Evolutionary conservation across 2,797 vertebrate species (phyloP).

Genomic region (Tympanoctomys barrerae): DNA sequence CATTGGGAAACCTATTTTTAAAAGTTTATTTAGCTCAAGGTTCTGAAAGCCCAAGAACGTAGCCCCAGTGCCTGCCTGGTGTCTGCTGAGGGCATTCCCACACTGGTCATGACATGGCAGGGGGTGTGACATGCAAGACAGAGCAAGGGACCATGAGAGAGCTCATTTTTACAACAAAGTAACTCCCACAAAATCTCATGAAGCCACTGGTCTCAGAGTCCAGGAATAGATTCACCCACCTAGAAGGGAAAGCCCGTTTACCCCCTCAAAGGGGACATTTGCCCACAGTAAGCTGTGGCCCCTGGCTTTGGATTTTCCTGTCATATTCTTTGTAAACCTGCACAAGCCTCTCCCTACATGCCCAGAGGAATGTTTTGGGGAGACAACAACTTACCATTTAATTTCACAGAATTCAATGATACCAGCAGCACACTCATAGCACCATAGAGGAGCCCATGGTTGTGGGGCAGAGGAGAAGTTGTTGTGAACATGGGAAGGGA

Average conservation of each 20-base stretch:
- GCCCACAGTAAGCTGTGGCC: neutral
- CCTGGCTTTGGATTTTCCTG: neutral
- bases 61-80: neutral
- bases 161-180: neutral
- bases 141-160: neutral
- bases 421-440: constrained; percentile 92
- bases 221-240: neutral
- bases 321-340: neutral
- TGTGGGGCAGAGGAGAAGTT: constrained; percentile 94
- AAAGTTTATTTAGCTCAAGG: neutral
- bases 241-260: neutral
- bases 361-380: neutral
- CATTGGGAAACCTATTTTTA: neutral
- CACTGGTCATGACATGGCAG: neutral
- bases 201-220: neutral
- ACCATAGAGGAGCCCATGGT: constrained; percentile 95
- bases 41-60: neutral
- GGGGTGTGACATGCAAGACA: too few relatives aligned
- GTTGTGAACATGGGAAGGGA: constrained; percentile 94
- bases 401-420: neutral
- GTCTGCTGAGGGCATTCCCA: neutral
- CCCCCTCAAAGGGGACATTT: neutral
- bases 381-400: neutral
- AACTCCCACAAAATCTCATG: neutral
- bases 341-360: constrained; percentile 4